Percentiles rank a stretch among this genome's conserved stretches.
Evolutionary conservation across 2,113 vertebrate genomes (phyloP).

Genomic region (Trochalopteron elliotii): DNA sequence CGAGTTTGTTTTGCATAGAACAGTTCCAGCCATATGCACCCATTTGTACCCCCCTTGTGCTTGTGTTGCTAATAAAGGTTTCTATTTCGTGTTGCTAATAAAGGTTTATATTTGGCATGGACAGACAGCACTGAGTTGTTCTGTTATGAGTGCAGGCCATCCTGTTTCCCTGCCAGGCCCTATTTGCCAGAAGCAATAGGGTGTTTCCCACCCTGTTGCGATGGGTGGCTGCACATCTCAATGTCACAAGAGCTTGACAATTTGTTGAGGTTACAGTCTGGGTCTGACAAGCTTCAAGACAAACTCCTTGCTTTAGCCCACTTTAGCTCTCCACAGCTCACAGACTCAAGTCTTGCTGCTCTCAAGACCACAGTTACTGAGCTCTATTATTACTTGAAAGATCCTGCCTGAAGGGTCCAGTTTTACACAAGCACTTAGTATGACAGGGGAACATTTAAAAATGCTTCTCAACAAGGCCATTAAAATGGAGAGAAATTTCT

Average conservation of each 20-base stretch:
- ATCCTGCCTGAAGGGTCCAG: not conserved
- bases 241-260: not conserved
- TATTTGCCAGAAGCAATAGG: not conserved
- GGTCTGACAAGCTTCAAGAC: not conserved
- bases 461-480: not conserved
- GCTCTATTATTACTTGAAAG: not conserved
- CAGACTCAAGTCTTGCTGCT: not conserved
- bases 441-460: not conserved
- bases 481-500: not conserved
- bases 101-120: constrained; percentile 4
- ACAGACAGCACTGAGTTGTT: not conserved
- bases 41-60: not conserved
- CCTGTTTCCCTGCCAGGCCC: not conserved
- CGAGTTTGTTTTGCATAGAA: not conserved
- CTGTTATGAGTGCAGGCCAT: accelerated
- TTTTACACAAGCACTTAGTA: not conserved
- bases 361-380: not conserved
- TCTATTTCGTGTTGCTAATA: constrained; percentile 11
- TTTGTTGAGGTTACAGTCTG: not conserved
- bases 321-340: not conserved
- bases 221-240: not conserved
- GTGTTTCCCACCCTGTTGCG: not conserved
- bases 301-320: not conserved
- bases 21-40: not conserved
- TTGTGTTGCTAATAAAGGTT: constrained; percentile 48